Evolutionary conservation across 2,113 vertebrate species (phyloP).

Genomic region (Puffinus mauretanicus): DNA sequence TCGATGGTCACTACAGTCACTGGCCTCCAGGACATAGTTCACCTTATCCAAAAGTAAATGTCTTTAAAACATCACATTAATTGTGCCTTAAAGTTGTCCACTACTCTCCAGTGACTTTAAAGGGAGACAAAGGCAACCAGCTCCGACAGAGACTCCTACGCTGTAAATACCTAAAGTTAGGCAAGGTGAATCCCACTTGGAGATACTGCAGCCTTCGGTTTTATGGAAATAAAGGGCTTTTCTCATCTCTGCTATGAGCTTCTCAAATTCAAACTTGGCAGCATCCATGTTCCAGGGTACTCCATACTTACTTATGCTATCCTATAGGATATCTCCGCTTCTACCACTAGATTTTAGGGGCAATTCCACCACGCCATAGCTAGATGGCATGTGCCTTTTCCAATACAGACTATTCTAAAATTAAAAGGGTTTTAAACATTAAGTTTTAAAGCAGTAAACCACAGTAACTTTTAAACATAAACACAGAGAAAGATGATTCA

Average conservation of each 20-base stretch:
- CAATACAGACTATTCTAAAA: neutral
- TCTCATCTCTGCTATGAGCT: neutral
- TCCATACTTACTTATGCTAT: neutral
- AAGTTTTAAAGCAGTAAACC: neutral
- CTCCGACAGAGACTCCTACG: fast-evolving
- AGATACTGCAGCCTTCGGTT: neutral
- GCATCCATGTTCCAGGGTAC: neutral
- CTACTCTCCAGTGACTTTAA: neutral
- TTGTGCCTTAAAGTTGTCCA: neutral
- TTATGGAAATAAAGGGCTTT: neutral
- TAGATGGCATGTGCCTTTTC: neutral
- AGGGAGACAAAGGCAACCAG: neutral
- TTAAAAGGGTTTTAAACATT: neutral
- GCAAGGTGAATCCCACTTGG: neutral
- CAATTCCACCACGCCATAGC: neutral
- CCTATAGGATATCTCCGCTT: neutral
- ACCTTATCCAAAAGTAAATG: neutral
- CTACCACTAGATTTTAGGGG: neutral
- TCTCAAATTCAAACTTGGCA: neutral
- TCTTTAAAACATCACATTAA: neutral
- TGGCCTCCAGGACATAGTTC: neutral
- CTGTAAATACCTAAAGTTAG: neutral
- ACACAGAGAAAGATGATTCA: neutral
- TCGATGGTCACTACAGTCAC: neutral
- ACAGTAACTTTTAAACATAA: neutral